Evolutionary conservation across 2,888 invertebrate genomes (phyloP).

Genomic region (Drosophila pseudotakahashii): DNA sequence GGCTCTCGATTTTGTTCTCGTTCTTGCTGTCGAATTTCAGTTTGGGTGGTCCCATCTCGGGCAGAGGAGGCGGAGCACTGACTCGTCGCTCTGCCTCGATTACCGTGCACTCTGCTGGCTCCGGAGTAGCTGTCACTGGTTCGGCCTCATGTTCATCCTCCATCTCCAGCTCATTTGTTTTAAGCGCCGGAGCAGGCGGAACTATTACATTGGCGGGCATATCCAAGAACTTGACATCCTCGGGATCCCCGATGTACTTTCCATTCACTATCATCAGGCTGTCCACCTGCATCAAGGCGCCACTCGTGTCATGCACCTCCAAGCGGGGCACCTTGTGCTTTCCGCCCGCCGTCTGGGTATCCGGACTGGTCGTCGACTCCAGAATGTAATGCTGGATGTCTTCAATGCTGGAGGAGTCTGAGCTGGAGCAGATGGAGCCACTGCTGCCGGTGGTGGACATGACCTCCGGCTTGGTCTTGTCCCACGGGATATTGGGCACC

Average conservation of each 20-base stretch:
- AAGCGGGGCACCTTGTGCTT: constrained; percentile 87
- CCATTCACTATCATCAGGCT: constrained; percentile 86
- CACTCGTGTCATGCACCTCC: constrained; percentile 90
- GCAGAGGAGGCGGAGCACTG: constrained; percentile 59
- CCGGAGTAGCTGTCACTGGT: constrained; percentile 80
- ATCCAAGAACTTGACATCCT: constrained; percentile 83
- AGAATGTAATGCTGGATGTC: constrained; percentile 84
- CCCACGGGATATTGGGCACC: constrained; percentile 86
- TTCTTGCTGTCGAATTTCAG: constrained; percentile 83
- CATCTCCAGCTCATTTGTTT: constrained; percentile 59
- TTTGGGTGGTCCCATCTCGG: constrained; percentile 74
- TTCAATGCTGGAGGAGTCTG: constrained; percentile 84
- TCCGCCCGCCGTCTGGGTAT: constrained; percentile 79
- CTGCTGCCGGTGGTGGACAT: constrained; percentile 74
- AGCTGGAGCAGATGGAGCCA: constrained; percentile 84
- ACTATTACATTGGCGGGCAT: constrained; percentile 83
- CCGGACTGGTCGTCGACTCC: constrained; percentile 84
- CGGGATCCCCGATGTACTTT: constrained; percentile 84
- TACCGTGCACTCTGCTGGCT: constrained; percentile 78
- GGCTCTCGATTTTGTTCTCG: constrained; percentile 84
- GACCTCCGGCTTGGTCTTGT: constrained; percentile 86
- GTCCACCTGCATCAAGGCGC: constrained; percentile 88
- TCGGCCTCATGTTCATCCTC: constrained; percentile 74
- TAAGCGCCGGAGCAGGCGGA: constrained; percentile 65
- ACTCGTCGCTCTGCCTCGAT: constrained; percentile 64